Evolutionary conservation across 2,113 vertebrate species (phyloP).

Genomic region (Agapornis roseicollis): DNA sequence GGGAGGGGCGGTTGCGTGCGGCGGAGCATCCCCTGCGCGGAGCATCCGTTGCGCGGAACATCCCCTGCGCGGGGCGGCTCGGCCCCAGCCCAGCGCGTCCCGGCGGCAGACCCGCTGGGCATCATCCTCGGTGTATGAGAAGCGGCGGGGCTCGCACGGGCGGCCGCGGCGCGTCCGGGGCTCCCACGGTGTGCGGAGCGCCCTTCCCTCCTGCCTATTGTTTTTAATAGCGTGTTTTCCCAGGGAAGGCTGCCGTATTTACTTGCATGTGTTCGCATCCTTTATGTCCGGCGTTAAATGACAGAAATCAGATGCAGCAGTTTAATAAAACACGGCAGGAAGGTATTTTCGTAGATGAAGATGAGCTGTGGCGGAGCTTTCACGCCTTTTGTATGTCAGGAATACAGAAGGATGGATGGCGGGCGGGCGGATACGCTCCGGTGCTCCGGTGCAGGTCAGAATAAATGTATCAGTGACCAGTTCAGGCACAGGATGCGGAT

Average conservation of each 20-base stretch:
- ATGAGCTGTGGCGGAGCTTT: not conserved
- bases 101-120: not conserved
- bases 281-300: not conserved
- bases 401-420: not conserved
- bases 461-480: rapidly evolving
- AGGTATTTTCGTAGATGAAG: not conserved
- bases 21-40: not conserved
- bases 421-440: not conserved
- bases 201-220: not conserved
- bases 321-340: not conserved
- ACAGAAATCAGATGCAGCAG: not conserved
- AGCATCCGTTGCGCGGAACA: not conserved
- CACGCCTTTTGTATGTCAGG: not conserved
- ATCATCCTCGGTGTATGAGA: not conserved
- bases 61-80: not conserved
- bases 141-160: not conserved
- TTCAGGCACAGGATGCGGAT: not conserved
- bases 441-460: not conserved
- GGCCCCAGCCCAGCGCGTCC: not conserved
- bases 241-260: rapidly evolving
- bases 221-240: not conserved
- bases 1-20: not conserved
- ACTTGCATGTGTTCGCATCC: not conserved
- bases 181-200: not conserved
- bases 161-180: not conserved